A percentile compares a stretch with the other conserved stretches of the same genome.
Conservation (phyloP, 2,113 vertebrate genomes). For the Beaufortia kweichowensis region DNA sequence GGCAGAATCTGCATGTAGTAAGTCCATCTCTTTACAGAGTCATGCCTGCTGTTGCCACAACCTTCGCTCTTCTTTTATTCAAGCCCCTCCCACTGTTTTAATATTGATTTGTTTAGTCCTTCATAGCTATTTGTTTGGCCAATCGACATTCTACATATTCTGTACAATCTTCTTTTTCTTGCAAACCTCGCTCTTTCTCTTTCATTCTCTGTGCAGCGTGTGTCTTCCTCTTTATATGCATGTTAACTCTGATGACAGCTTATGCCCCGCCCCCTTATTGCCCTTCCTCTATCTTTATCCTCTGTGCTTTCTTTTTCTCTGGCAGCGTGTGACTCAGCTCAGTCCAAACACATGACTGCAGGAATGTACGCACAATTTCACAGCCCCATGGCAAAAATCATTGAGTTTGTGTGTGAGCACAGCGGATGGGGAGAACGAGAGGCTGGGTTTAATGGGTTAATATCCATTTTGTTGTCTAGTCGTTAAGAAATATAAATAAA, state of each 20-base stretch:
- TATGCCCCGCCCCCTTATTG: not conserved
- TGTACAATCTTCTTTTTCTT: not conserved
- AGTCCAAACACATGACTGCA: constrained; percentile 70
- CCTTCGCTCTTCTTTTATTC: not conserved
- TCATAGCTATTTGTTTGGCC: not conserved
- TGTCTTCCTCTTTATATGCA: not conserved
- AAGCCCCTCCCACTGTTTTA: constrained; percentile 6
- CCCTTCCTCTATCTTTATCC: not conserved
- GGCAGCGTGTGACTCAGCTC: constrained; percentile 68
- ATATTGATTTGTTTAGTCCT: constrained; percentile 1
- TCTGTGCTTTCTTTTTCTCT: constrained; percentile 24
- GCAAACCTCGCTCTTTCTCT: constrained; percentile 28
- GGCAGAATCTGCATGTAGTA: constrained; percentile 27
- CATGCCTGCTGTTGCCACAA: not conserved
- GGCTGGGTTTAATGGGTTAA: not conserved
- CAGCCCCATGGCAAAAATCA: not conserved
- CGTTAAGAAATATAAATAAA: not conserved
- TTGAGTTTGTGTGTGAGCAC: not conserved
- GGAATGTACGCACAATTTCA: constrained; percentile 64
- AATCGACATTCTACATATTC: not conserved
- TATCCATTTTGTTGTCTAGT: not conserved
- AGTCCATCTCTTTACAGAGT: constrained; percentile 22
- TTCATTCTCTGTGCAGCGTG: constrained; percentile 39
- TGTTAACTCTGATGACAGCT: not conserved
- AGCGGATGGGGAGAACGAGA: not conserved